Evolutionary conservation across 2,888 invertebrate genomes (phyloP), one percentile per base, ranked within the genome.

Genomic region (Arctia plantaginis): DNA sequence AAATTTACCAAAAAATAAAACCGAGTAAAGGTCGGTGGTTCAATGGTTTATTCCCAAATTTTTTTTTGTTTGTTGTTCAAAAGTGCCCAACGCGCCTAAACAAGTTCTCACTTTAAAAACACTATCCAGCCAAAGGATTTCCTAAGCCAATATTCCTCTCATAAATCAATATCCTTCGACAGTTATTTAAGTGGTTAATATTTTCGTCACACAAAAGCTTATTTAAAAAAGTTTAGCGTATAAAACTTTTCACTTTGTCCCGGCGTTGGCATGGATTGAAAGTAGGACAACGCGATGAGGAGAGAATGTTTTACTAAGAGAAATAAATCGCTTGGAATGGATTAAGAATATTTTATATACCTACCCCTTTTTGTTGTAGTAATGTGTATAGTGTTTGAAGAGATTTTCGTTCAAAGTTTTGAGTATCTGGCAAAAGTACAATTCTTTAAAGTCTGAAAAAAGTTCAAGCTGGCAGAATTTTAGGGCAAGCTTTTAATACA

Each of bases 191-290:
- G 33, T 71, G 73, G 72, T 77, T 76, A 73, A 79, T 82, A 74
- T 66, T 67, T 73, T 41, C 20, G 39, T 51, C 65, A 70, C 68
- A 75, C 72, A 74, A 79, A 77, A 77, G 85, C 72, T 80, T 80
- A 75, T 64, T 84, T 80, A 80, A 71, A 72, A 82, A 84, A 82
- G 82, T 82, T 79, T 74, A 67, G 66, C 41, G 59, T 23, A 66
- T 65, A 72, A 74, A 77, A 80, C 35, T 82, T 84, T 44, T 55
- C 69, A 6, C 67, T 84, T 77, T 80, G 71, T 82, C 73, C 73
- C 77, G 13, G 39, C 55, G 69, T 44, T 44, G 44, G 67, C 23
- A 33, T 23, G 67, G 47, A 67, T 33, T 47, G 13, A 6, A 67
- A 67, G 47, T 67, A 20, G 47, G 33, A 67, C 33, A 47, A 23